Conservation (phyloP, 53 echinoderm and acorn worm genomes). For the Apostichopus leukothele region DNA sequence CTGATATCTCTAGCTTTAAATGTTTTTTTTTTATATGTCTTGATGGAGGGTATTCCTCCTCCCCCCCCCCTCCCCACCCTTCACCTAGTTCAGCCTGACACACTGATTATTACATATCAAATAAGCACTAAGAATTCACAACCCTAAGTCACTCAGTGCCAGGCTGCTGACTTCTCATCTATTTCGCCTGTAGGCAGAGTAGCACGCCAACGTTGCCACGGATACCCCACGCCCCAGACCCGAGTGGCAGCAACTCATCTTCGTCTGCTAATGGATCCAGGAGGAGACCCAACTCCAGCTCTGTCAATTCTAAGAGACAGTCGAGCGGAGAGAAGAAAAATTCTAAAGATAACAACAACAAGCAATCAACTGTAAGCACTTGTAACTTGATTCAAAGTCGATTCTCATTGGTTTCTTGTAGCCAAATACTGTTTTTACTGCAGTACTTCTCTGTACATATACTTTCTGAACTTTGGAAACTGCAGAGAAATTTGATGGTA, state of each 20-base stretch:
- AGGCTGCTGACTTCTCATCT: background rate
- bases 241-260: constrained; percentile 50
- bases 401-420: no score
- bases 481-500: no score
- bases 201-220: constrained; percentile 90
- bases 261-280: constrained; percentile 57
- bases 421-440: no score
- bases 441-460: no score
- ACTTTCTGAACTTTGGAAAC: no score
- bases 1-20: no score
- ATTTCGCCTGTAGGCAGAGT: constrained; percentile 45
- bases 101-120: background rate
- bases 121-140: background rate
- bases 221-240: constrained; percentile 73
- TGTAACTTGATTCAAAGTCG: no score
- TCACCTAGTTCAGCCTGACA: no score
- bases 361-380: constrained; percentile 14
- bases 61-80: constrained; percentile 5
- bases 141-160: background rate
- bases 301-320: constrained; percentile 60
- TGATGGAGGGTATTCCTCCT: background rate
- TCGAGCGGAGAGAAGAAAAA: constrained; percentile 63
- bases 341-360: constrained; percentile 50
- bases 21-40: no score
- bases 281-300: constrained; percentile 84